Evolutionary conservation across 2,113 vertebrate species (phyloP).

Genomic region (Rattus norvegicus): DNA sequence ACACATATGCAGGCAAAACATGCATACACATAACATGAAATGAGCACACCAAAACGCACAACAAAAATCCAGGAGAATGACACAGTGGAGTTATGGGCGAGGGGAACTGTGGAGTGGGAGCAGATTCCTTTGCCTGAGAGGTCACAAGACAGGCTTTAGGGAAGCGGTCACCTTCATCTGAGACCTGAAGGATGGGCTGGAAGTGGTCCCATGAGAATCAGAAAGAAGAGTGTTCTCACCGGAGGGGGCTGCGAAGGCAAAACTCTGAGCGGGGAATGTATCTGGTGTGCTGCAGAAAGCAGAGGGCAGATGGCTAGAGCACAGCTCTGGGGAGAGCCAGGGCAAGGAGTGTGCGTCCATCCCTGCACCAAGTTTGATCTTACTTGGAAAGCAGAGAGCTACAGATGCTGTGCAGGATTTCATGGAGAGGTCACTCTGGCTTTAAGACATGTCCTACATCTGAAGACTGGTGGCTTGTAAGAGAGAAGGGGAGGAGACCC

Average conservation of each 20-base stretch:
- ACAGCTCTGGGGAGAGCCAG: neutral
- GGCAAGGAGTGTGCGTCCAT: neutral
- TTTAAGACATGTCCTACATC: neutral
- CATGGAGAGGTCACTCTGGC: neutral
- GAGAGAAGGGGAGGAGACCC: no score
- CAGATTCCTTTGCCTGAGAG: neutral
- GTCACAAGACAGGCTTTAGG: neutral
- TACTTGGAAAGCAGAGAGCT: neutral
- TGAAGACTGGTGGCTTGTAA: neutral
- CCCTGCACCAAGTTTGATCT: neutral
- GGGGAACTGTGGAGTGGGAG: no score
- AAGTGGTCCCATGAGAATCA: neutral
- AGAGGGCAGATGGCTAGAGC: neutral
- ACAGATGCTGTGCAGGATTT: neutral
- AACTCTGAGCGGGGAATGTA: neutral
- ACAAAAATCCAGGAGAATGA: neutral
- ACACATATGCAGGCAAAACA: neutral
- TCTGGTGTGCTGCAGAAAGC: neutral
- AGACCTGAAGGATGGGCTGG: neutral
- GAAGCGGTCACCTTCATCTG: neutral
- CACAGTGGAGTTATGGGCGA: neutral
- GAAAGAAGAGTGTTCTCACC: neutral
- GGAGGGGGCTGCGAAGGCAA: neutral
- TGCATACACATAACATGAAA: neutral
- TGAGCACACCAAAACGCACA: neutral